Evolutionary conservation across 2,113 vertebrate species (phyloP).

Genomic region (Australoheros scitulus): DNA sequence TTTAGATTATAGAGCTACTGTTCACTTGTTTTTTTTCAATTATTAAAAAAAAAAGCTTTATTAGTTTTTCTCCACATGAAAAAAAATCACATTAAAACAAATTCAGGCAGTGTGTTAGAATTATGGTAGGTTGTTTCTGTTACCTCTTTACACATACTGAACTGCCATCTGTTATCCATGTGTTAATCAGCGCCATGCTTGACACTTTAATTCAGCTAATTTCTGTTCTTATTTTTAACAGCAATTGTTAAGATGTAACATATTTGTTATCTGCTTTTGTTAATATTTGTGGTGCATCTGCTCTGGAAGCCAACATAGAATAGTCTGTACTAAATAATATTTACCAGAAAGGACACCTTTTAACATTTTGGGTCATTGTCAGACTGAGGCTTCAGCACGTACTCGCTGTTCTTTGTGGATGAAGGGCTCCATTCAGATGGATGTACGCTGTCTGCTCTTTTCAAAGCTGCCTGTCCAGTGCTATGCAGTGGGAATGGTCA

Average conservation of each 20-base stretch:
- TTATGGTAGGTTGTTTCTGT: conserved; percentile 7
- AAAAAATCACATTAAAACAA: conserved; percentile 3
- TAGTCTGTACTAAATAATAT: not conserved
- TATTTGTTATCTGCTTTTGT: not conserved
- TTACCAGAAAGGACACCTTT: conserved; percentile 16
- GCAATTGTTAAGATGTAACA: not conserved
- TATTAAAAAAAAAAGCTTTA: not conserved
- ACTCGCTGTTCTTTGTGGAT: conserved; percentile 41
- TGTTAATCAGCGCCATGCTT: conserved; percentile 20
- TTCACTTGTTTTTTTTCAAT: not conserved
- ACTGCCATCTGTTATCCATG: conserved; percentile 33
- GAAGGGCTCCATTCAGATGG: conserved; percentile 52
- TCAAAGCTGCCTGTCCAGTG: conserved; percentile 92
- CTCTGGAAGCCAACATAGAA: not conserved
- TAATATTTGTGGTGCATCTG: conserved; percentile 1
- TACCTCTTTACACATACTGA: conserved; percentile 10
- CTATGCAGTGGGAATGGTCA: conserved; percentile 97
- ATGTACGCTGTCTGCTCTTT: conserved; percentile 61
- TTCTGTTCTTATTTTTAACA: not conserved
- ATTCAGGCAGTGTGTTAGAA: not conserved
- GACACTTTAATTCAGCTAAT: conserved; percentile 2
- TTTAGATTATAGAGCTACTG: not conserved
- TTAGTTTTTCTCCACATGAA: not conserved
- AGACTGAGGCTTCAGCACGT: not conserved
- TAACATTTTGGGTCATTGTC: conserved; percentile 35